These are phyloP conservation scores for Xenopus laevis DNA, from an alignment of 2,113 vertebrate species.

Conservation along the genomic window DNA sequence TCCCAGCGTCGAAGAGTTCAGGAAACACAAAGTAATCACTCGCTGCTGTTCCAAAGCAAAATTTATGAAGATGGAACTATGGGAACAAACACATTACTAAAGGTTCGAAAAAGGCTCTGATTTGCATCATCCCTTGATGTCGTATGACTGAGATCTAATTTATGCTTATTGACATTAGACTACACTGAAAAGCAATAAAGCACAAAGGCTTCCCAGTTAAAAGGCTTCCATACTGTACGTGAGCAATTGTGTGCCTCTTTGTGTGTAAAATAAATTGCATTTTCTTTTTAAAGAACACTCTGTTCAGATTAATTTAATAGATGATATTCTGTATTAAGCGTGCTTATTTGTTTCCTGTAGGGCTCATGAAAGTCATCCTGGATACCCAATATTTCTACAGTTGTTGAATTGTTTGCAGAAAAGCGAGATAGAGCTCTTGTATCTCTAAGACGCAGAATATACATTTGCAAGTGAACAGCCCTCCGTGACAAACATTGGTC, in stretches of 20 bases:
- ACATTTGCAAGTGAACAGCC: constrained; percentile 32
- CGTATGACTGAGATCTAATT: background rate
- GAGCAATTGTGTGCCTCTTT: background rate
- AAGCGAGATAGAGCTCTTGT: constrained; percentile 18
- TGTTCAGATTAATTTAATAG: background rate
- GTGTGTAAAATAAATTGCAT: constrained; percentile 1
- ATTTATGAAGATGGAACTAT: background rate
- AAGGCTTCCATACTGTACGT: background rate
- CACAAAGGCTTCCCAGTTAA: background rate
- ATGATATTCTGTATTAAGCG: background rate
- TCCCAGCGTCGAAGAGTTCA: too few species aligned
- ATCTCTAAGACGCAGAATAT: constrained; percentile 3
- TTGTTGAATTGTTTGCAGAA: background rate
- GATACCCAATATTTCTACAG: background rate
- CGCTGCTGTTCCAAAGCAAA: background rate
- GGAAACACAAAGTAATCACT: too few species aligned
- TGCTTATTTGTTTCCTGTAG: background rate
- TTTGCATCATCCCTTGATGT: background rate
- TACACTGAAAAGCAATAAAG: background rate
- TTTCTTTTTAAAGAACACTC: background rate
- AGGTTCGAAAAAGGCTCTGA: background rate
- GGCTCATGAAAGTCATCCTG: background rate
- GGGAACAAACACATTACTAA: background rate
- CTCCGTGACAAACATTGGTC: constrained; percentile 19
- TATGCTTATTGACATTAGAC: constrained; percentile 1